These are phyloP conservation scores for Sebastes iracundus DNA, from an alignment of 2,797 vertebrate species.

Conservation along the genomic window DNA sequence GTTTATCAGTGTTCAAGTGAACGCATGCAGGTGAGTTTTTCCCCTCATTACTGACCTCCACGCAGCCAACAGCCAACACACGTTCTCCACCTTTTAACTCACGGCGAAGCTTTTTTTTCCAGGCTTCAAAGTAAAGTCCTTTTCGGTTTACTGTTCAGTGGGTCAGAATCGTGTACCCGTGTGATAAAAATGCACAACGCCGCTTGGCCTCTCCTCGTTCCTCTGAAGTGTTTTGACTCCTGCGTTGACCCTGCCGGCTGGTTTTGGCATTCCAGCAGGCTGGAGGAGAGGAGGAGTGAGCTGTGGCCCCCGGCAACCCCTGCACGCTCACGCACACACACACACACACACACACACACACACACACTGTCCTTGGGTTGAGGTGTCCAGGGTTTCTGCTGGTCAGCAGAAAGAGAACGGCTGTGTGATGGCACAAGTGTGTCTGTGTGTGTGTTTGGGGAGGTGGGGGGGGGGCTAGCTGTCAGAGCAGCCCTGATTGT, in stretches of 20 bases:
- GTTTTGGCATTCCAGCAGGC: conserved; percentile 84
- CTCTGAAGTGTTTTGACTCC: conserved; percentile 78
- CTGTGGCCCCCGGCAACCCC: conserved; percentile 56
- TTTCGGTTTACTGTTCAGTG: conserved; percentile 48
- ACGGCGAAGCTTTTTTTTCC: conserved; percentile 8
- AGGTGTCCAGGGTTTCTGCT: conserved; percentile 85
- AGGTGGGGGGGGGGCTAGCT: conserved; percentile 1
- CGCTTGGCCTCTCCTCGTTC: conserved; percentile 74
- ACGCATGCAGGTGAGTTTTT: neutral
- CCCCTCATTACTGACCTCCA: conserved; percentile 32
- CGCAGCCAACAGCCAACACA: conserved; percentile 18
- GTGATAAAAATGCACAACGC: conserved; percentile 72
- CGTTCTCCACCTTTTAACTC: conserved; percentile 55
- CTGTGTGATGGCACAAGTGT: conserved; percentile 76
- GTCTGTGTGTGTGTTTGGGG: conserved; percentile 40
- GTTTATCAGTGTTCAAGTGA: conserved; percentile 6
- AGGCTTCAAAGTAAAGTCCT: conserved; percentile 49
- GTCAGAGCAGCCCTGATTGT: conserved; percentile 3
- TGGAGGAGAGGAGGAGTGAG: conserved; percentile 73
- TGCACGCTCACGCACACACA: conserved; percentile 24
- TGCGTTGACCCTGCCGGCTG: conserved; percentile 83
- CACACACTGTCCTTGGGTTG: conserved; percentile 75
- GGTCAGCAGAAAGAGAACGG: conserved; percentile 91
- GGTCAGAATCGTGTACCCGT: conserved; percentile 50
- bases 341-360: conserved; percentile 30